phyloP scores from a whole-genome alignment of 2,797 vertebrate genomes.

The Enteromius paludinosus region DNA sequence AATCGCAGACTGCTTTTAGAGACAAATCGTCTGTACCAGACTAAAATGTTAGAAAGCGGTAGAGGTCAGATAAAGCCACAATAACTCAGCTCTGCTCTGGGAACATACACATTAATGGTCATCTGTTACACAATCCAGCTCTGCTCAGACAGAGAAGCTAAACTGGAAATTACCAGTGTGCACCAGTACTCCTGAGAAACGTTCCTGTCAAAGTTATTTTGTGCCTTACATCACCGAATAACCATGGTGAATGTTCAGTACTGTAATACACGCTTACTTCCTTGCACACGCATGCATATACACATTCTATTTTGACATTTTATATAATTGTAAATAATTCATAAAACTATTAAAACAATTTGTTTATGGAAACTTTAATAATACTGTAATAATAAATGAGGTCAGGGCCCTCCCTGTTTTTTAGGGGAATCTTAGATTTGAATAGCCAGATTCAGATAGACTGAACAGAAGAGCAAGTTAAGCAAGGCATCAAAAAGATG shows the following conservation, averaged over 20 bases:
- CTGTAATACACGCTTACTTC: not conserved
- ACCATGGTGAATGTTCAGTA: not conserved
- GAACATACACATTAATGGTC: constrained; percentile 36
- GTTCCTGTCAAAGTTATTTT: not conserved
- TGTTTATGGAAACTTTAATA: not conserved
- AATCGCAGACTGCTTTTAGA: constrained; percentile 36
- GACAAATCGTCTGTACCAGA: constrained; percentile 34
- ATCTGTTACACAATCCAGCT: constrained; percentile 20
- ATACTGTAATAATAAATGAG: not conserved
- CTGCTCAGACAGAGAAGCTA: not conserved
- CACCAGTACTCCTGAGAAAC: not conserved
- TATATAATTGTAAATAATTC: not conserved
- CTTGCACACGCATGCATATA: not conserved
- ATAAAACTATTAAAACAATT: not conserved
- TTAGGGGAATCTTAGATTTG: not conserved
- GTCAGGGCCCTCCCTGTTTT: not conserved
- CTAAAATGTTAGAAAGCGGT: constrained; percentile 30
- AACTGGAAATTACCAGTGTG: constrained; percentile 16
- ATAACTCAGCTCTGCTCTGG: constrained; percentile 38
- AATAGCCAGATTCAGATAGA: not conserved
- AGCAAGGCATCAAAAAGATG: not conserved
- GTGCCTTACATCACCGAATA: not conserved
- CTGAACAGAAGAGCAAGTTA: not conserved
- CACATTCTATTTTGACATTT: not conserved
- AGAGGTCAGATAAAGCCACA: constrained; percentile 26